Conservation (phyloP, 2,113 vertebrate species). For the Etheostoma spectabile region DNA sequence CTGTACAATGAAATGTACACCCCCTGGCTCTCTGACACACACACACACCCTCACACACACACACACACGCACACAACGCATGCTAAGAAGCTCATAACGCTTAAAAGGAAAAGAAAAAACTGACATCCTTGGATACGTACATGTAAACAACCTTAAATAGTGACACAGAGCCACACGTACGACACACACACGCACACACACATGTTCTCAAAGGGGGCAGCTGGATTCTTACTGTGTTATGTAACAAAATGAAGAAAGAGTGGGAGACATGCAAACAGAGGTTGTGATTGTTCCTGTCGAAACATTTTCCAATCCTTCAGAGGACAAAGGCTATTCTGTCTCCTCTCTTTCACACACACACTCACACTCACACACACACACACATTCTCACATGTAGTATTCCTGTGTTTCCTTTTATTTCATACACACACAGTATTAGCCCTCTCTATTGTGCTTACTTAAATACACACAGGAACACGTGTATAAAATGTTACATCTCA, state of each 20-base stretch:
- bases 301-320: slow-evolving; percentile 1
- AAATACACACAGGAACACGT: not conserved
- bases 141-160: slow-evolving; percentile 15
- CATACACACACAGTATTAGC: not conserved
- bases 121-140: not conserved
- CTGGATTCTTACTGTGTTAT: slow-evolving; percentile 44
- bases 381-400: not conserved
- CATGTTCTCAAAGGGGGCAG: slow-evolving; percentile 27
- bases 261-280: slow-evolving; percentile 16
- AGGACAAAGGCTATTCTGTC: slow-evolving; percentile 44
- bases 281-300: slow-evolving; percentile 66
- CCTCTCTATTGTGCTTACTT: not conserved
- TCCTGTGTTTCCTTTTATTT: not conserved
- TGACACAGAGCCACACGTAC: not conserved
- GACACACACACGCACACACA: not conserved
- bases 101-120: not conserved
- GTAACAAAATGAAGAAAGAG: slow-evolving; percentile 47
- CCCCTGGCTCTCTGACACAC: not conserved
- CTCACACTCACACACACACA: slow-evolving; percentile 9
- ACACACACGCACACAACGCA: slow-evolving; percentile 21
- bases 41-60: slow-evolving; percentile 19
- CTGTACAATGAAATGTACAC: slow-evolving; percentile 75
- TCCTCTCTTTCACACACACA: slow-evolving; percentile 5
- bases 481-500: not conserved
- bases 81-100: not conserved